Evolutionary conservation across 2,113 vertebrate species (phyloP), one percentile per base, ranked within the genome.

Genomic region (Jaculus jaculus): DNA sequence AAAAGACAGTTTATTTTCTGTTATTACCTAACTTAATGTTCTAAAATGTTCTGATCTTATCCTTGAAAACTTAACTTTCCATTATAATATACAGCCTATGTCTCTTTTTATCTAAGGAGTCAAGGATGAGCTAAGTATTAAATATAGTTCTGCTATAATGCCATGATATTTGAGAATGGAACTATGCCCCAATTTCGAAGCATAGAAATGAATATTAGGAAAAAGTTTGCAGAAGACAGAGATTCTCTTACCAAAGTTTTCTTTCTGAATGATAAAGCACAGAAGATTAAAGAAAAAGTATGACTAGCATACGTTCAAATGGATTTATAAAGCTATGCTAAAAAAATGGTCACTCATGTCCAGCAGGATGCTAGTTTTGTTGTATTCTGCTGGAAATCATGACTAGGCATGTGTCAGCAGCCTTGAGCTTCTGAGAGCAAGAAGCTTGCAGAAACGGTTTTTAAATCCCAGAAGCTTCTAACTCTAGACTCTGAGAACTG

Each of bases 51-150:
- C 37, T 24, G 61, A 51, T 77, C 74, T 87, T 73, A 75, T 68
- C 88, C 86, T 83, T 32, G 2, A 79, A 78, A 86, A 79, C 71
- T 28, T 82, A 47, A 72, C 90, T 89, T 89, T 65, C 7, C 92
- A 69, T 23, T 79, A 10, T 65, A 74, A n/a, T 66, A 23, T 1
- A 63, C 12, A 39, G 16, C 18, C 18, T 9, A 23, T 75, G 7
- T 68, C 37, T 54, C 10, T 51, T 61, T 73, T 74, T 83, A 51
- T 54, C 16, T 88, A 68, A 82, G 13, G 63, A 3, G 32, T 3
- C 24, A 47, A 28, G 66, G 60, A 66, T 60, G 83, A 69, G 63
- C 16, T 54, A 84, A 72, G 47, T 94, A 39, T 79, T 61, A 90
- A 78, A 74, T 73, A 58, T 42, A 60, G 24, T 51, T 84, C n/a